phyloP scores from a whole-genome alignment of 2,888 invertebrate genomes.

The Lepidocyrtinus sp. region DNA sequence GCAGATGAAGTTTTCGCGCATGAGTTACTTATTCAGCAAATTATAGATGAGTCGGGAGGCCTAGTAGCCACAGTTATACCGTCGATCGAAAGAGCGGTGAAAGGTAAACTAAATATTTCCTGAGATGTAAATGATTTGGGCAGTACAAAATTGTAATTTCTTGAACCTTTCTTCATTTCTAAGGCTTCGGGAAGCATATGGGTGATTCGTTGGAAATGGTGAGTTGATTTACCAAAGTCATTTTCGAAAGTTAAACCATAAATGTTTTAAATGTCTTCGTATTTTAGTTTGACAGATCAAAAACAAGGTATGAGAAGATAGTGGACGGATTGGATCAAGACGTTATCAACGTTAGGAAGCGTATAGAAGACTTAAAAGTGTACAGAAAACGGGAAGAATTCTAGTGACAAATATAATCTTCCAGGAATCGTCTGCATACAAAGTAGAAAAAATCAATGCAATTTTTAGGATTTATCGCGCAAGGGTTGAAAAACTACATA shows the following conservation, averaged over 20 bases:
- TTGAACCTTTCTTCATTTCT: not conserved
- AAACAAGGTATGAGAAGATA: slow-evolving; percentile 60
- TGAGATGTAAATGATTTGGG: not conserved
- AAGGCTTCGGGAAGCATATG: slow-evolving; percentile 43
- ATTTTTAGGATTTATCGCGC: too few relatives aligned
- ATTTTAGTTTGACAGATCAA: slow-evolving; percentile 55
- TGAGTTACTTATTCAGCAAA: slow-evolving; percentile 49
- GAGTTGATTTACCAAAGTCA: too few relatives aligned
- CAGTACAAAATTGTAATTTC: not conserved
- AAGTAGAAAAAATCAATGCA: too few relatives aligned
- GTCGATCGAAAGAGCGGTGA: slow-evolving; percentile 40
- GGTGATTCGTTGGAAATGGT: slow-evolving; percentile 50
- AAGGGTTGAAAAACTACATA: too few relatives aligned
- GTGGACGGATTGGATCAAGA: slow-evolving; percentile 60
- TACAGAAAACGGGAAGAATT: slow-evolving; percentile 60
- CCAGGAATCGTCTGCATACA: too few relatives aligned
- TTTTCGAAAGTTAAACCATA: too few relatives aligned
- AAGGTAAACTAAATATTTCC: slow-evolving; percentile 1
- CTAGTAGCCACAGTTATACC: slow-evolving; percentile 50
- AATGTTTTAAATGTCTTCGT: too few relatives aligned
- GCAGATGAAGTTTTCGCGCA: slow-evolving; percentile 50
- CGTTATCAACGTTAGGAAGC: slow-evolving; percentile 49
- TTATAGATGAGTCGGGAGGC: slow-evolving; percentile 43
- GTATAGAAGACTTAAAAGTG: slow-evolving; percentile 61
- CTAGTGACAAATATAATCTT: too few relatives aligned